A percentile compares a stretch with the other conserved stretches of the same genome.
phyloP scores from a whole-genome alignment of 2,113 vertebrate species.

The Orycteropus afer region DNA sequence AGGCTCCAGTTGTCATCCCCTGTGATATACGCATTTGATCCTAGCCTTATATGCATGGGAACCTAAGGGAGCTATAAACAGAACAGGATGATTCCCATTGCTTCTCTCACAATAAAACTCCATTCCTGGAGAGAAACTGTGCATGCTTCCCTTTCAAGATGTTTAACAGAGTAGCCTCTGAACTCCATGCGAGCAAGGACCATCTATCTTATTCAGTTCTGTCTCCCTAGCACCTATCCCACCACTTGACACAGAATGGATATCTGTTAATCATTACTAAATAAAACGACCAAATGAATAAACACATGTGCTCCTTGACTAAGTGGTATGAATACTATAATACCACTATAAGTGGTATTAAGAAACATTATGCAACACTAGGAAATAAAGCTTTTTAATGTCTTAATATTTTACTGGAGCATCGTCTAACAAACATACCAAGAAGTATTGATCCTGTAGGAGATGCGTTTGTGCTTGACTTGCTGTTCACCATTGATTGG shows the following conservation, averaged over 20 bases:
- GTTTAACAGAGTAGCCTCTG: not conserved
- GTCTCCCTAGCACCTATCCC: not conserved
- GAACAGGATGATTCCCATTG: not conserved
- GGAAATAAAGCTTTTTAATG: not conserved
- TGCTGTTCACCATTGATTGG: not conserved
- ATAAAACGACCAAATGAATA: conserved; percentile 6
- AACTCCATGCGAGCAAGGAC: not conserved
- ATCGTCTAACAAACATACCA: not conserved
- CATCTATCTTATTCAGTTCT: not conserved
- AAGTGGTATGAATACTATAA: not conserved
- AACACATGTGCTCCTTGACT: not conserved
- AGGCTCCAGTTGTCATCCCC: not conserved
- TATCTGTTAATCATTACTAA: not conserved
- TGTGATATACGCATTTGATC: not conserved
- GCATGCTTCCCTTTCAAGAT: not conserved
- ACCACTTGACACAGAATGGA: not conserved
- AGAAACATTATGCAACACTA: not conserved
- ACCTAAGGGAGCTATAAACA: not conserved
- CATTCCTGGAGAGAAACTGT: not conserved
- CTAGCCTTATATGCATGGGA: not conserved
- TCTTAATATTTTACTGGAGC: not conserved
- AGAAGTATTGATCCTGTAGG: not conserved
- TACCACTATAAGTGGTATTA: too few relatives aligned
- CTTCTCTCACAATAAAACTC: not conserved
- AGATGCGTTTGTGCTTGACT: not conserved